Percentiles rank a stretch among this genome's conserved stretches.
phyloP scores from a whole-genome alignment of 92 coral and sea anemone genomes.

The Palythoa grandiflora region DNA sequence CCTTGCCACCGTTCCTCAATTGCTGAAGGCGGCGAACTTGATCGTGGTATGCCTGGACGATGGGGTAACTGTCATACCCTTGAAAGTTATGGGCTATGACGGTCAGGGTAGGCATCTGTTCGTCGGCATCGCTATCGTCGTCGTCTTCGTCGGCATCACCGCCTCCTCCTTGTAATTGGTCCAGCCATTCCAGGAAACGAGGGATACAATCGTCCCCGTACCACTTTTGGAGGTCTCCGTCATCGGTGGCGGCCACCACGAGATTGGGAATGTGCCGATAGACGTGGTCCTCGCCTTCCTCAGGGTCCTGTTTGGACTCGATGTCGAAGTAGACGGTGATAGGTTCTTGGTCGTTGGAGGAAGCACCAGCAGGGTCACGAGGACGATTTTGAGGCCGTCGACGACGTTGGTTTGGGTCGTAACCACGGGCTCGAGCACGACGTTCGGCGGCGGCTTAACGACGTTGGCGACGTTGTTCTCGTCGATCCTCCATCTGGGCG shows the following conservation, averaged over 20 bases:
- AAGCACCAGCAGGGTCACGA: background rate
- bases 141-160: background rate
- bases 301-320: background rate
- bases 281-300: background rate
- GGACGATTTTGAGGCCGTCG: background rate
- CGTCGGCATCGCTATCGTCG: background rate
- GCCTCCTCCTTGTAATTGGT: background rate
- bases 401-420: background rate
- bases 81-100: background rate
- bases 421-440: no score
- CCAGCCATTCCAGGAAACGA: background rate
- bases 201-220: background rate
- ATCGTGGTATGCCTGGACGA: background rate
- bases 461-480: background rate
- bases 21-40: background rate
- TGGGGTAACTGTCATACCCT: background rate
- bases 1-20: slow-evolving; percentile 6
- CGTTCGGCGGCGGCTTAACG: no score
- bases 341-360: background rate
- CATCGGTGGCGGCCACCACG: background rate
- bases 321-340: background rate
- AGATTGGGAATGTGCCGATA: background rate
- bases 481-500: background rate
- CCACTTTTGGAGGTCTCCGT: background rate
- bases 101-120: background rate